Evolutionary conservation across 2,888 invertebrate species (phyloP), one percentile per base, ranked within the genome.

Genomic region (Cephus nigrinus): DNA sequence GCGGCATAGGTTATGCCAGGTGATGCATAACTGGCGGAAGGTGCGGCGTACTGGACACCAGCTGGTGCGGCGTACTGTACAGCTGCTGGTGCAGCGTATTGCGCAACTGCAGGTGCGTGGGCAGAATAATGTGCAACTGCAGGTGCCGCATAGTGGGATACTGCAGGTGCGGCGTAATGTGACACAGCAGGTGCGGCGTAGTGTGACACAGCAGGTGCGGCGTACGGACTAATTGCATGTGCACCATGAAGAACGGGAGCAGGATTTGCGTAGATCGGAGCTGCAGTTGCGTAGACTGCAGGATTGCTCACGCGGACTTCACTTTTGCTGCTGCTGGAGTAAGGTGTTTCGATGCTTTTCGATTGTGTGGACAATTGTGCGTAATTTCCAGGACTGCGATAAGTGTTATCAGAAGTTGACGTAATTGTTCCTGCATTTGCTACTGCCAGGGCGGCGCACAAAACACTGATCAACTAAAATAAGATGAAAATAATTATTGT

Each of bases 211-310:
- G 30, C 69, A 5, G 69, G 69, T 23, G 76, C 75, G 34, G 80
- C 78, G 75, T 80, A 80, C 15, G 15, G 40, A 2, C 75, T 74
- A 71, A 76, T 4, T 36, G 81, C 77, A 33, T 76, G 79, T 12
- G 79, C 75, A 33, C 72, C 78, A 36, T 80, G 79, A 68, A 80
- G 75, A 76, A 75, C 55, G 32, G 79, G 80, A 31, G 77, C 78
- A 40, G 76, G 73, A 0, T 78, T 55, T 3, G 82, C 81, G 78
- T 82, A 82, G 32, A 80, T 15, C 30, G 81, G 81, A 35, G 80
- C 78, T 5, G 79, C 81, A 12, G 81, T 78, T 31, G 78, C 76
- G 73, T 83, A 83, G 30, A 68, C 23, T 69, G 68, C 12, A 74
- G 79, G 76, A 79, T 80, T 80, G 79, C 80, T 78, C 9, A 76